phyloP scores from a whole-genome alignment of 2,888 invertebrate species.

The Eupithecia tripunctaria region DNA sequence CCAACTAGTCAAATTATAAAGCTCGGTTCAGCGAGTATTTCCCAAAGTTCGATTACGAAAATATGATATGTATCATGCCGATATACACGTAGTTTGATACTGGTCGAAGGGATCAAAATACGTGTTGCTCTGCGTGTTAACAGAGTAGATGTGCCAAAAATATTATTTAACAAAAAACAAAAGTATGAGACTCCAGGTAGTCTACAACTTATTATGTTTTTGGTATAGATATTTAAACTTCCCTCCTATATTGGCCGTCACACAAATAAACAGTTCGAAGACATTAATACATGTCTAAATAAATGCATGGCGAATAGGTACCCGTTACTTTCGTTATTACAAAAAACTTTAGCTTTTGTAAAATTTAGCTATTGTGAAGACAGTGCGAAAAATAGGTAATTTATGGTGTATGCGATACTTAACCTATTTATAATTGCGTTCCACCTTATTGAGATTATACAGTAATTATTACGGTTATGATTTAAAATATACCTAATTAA shows the following conservation, averaged over 20 bases:
- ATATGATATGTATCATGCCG: slow-evolving; percentile 32
- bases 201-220: not conserved
- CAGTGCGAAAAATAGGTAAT: not conserved
- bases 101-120: slow-evolving; percentile 31
- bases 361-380: not conserved
- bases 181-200: slow-evolving; percentile 14
- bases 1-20: not conserved
- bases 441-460: not conserved
- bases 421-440: not conserved
- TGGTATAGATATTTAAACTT: not conserved
- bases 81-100: slow-evolving; percentile 25
- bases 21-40: slow-evolving; percentile 1
- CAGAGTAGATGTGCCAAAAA: slow-evolving; percentile 16
- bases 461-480: not conserved
- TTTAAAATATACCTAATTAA: not conserved
- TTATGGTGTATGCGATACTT: not conserved
- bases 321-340: not conserved
- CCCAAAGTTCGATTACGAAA: slow-evolving; percentile 21
- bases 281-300: not conserved
- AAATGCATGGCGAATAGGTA: not conserved
- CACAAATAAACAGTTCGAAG: not conserved
- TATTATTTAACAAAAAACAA: slow-evolving; percentile 22
- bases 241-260: not conserved
- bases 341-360: not conserved
- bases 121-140: slow-evolving; percentile 20